Percentiles rank a stretch among this genome's conserved stretches.
Evolutionary conservation across 35 echinoderm and acorn worm genomes (phyloP).

Genomic region (Ophioderma brevispina): DNA sequence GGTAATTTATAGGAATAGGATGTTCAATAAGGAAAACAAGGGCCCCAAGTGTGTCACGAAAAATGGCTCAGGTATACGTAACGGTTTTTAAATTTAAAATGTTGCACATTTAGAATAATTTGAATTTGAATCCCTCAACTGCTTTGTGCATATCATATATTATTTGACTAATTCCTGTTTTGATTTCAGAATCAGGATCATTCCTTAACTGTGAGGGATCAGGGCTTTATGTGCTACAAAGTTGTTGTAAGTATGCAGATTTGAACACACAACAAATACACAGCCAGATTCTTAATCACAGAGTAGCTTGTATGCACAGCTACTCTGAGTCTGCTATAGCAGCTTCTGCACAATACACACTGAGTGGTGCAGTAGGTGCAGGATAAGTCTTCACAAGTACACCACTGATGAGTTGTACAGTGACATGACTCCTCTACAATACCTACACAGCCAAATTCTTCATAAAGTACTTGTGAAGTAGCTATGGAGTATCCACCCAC

Average conservation of each 20-base stretch:
- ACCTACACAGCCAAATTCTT: no score
- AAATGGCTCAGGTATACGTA: neutral
- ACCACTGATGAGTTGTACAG: neutral
- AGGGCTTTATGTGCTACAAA: slow-evolving; percentile 67
- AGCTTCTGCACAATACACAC: no score
- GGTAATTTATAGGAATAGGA: neutral
- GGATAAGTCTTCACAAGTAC: no score
- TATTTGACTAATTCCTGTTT: no score
- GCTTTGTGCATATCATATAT: no score
- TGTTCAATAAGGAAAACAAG: neutral
- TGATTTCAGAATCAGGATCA: slow-evolving; percentile 61
- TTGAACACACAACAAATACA: neutral
- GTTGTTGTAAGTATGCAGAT: slow-evolving; percentile 70
- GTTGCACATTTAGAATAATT: neutral
- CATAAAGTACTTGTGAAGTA: no score
- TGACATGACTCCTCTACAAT: neutral
- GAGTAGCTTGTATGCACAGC: no score
- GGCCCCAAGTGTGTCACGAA: neutral
- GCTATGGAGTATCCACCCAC: no score
- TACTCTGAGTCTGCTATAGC: no score
- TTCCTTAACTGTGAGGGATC: slow-evolving; percentile 88
- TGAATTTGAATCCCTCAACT: neutral
- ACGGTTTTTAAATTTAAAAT: neutral
- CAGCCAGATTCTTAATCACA: no score
- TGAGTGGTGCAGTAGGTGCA: no score